Evolutionary conservation across 2,113 vertebrate genomes (phyloP), one percentile per base, ranked within the genome.

Genomic region (Lycaon pictus): DNA sequence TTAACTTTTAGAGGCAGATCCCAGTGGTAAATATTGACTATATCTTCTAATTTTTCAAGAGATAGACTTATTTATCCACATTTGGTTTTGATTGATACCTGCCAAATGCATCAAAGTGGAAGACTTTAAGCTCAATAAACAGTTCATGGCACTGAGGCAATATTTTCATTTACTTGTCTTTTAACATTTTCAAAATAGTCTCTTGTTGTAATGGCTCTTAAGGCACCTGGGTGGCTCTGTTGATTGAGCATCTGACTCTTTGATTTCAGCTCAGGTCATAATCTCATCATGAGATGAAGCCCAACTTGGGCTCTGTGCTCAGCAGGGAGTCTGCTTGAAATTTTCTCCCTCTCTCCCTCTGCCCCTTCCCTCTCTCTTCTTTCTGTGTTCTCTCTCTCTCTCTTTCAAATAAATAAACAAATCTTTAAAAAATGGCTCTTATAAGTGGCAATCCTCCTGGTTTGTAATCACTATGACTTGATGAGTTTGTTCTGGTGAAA

Each of bases 401-500:
- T 69, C 16, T 43, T 43, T 43, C 43, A 43, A 43, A 43, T 43
- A 69, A 69, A n/a, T n/a, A 69, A 69, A n/a, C 35, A 9, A n/a
- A 19, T 35, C 67, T 69, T 69, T n/a, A 67, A 67, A 32, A n/a
- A 67, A n/a, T 56, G 25, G 32, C 12, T 96, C 7, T 93, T 89
- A 27, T 11, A 89, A 81, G 67, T 71, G 37, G 88, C 19, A 92
- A 11, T 74, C 15, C 9, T 67, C 12, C 2, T 13, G 53, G 13
- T 23, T 17, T 84, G 32, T 74, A 87, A 85, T 55, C 71, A 9
- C 56, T 19, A 35, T 56, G 77, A 51, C 29, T 88, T 86, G 53
- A 85, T 97, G 86, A 89, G 72, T 95, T 95, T 86, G 85, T 91
- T 91, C 43, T 89, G 83, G 58, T 71, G 53, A 85, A 76, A 95